Evolutionary conservation across 2,888 invertebrate genomes (phyloP), one percentile per base, ranked within the genome.

Genomic region (Sericinus montela): DNA sequence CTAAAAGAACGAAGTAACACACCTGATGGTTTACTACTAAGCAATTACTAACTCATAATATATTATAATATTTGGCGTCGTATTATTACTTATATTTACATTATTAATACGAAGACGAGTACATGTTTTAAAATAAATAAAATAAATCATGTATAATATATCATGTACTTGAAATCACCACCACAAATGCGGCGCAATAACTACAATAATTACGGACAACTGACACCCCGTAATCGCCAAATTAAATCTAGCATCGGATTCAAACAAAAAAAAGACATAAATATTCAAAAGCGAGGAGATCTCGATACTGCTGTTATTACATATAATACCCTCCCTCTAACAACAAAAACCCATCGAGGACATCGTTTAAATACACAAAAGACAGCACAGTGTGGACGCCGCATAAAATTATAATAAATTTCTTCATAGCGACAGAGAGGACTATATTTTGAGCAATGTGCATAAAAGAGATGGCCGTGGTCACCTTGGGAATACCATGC

Each of bases 341-440:
- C 72, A 75, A 75, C 78, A 75, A 72, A 73, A 74, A 72, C 68
- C 62, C 70, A 61, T 73, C 73, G 75, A 80, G 79, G 69, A 77
- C 76, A 73, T 69, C 82, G 81, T 86, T 87, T 87, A 87, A 55
- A 70, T 67, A 67, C 68, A 85, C 84, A 87, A 87, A 74, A 67
- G 62, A 65, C 63, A 55, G 53, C 49, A 57, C 60, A 71, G 70
- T 65, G 66, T 69, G 75, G 80, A 73, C 79, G 75, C 75, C 75
- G 86, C 80, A 87, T 87, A 86, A 86, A 84, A 87, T 87, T 85
- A 87, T 84, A 84, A 87, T 87, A 87, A 86, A 87, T 83, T 83
- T 77, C 69, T 59, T n/a, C n/a, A 53, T 54, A 68, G 32, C 8
- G 74, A 53, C 55, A 68, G 32, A 77, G 65, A 50, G 72, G 72